phyloP scores from a whole-genome alignment of 2,113 vertebrate species.

The Pollachius pollachius region DNA sequence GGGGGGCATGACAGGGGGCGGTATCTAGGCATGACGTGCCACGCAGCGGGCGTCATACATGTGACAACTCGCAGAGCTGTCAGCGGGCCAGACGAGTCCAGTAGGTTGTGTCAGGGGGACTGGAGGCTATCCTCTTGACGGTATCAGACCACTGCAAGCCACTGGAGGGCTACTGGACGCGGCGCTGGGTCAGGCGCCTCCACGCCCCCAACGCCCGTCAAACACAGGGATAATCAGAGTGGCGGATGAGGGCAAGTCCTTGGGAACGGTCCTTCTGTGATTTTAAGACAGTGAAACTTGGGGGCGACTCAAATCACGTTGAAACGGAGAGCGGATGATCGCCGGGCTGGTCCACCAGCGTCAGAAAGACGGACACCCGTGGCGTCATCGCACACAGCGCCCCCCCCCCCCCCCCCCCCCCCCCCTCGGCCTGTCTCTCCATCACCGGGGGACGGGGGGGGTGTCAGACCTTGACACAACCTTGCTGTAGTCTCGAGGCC shows the following conservation, averaged over 20 bases:
- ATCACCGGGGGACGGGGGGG: background rate
- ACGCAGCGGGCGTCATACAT: conserved; percentile 44
- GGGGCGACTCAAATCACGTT: background rate
- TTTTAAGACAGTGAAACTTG: background rate
- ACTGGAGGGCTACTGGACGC: background rate
- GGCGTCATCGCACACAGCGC: no score
- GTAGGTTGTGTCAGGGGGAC: conserved; percentile 29
- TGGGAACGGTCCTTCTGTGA: background rate
- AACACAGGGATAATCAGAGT: background rate
- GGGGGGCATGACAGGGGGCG: conserved; percentile 31
- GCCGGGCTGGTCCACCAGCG: background rate
- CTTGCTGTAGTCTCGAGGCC: conserved; percentile 21
- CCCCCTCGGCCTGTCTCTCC: background rate
- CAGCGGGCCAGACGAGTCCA: conserved; percentile 22
- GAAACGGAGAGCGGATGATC: conserved; percentile 4
- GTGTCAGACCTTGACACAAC: conserved; percentile 30
- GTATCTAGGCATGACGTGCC: conserved; percentile 27
- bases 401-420: no score
- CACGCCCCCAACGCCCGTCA: background rate
- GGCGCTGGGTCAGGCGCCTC: background rate
- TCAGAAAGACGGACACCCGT: background rate
- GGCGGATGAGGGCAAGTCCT: background rate
- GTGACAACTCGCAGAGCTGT: conserved; percentile 50
- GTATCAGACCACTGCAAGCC: conserved; percentile 14
- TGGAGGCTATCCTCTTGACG: conserved; percentile 20